Evolutionary conservation across 2,113 vertebrate species (phyloP).

Genomic region (Polypterus senegalus): DNA sequence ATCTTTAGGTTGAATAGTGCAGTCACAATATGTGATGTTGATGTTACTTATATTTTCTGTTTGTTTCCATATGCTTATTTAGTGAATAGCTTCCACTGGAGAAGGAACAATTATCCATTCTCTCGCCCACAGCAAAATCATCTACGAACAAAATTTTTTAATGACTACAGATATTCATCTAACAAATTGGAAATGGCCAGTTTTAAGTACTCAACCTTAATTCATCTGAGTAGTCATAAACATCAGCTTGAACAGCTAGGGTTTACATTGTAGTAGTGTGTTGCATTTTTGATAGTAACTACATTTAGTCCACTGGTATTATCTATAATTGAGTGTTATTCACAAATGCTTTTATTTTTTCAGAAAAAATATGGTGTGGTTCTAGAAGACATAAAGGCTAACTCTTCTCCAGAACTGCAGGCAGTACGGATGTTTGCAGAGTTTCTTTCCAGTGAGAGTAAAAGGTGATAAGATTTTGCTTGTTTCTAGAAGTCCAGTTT

Average conservation of each 20-base stretch:
- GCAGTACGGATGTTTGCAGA: conserved; percentile 83
- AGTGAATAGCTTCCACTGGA: no score
- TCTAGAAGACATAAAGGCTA: conserved; percentile 75
- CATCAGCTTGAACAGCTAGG: not conserved
- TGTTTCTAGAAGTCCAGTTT: not conserved
- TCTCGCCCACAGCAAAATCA: no score
- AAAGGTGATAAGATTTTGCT: conserved; percentile 42
- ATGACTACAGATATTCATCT: no score
- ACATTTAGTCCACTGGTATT: not conserved
- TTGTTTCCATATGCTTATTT: no score
- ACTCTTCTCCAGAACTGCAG: conserved; percentile 66
- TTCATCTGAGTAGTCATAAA: no score
- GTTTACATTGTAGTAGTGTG: not conserved
- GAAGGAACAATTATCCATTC: no score
- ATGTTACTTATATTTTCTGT: no score
- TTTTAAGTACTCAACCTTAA: no score
- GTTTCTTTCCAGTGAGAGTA: conserved; percentile 65
- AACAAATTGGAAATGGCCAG: no score
- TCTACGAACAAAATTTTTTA: no score
- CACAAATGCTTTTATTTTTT: not conserved
- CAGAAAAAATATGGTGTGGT: conserved; percentile 85
- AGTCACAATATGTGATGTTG: no score
- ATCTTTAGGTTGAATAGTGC: no score
- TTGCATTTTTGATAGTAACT: not conserved
- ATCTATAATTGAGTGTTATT: not conserved